phyloP scores from a whole-genome alignment of 2,113 vertebrate genomes.

The Hemicordylus capensis region DNA sequence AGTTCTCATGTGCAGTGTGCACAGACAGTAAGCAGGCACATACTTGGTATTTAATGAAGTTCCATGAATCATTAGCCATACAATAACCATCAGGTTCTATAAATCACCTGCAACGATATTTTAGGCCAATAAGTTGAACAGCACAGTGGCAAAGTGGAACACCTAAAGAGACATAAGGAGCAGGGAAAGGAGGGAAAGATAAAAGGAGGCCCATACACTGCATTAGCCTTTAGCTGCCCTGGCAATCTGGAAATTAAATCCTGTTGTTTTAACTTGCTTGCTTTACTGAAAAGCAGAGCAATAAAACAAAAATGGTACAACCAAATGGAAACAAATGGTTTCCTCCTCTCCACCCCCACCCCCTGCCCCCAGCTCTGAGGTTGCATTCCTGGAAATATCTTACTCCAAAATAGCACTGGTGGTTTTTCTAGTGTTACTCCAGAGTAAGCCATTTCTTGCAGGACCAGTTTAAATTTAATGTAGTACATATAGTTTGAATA shows the following conservation, averaged over 20 bases:
- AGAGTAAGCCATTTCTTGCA: not conserved
- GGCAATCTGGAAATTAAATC: conserved; percentile 58
- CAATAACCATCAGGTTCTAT: conserved; percentile 56
- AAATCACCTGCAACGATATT: conserved; percentile 63
- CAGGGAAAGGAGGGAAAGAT: conserved; percentile 28
- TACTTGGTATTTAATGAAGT: conserved; percentile 73
- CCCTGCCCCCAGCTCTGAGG: conserved; percentile 14
- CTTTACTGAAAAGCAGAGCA: conserved; percentile 63
- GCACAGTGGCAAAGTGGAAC: conserved; percentile 40
- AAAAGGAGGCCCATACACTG: not conserved
- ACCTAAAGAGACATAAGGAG: conserved; percentile 30
- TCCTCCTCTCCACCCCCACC: not conserved
- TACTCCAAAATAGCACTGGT: not conserved
- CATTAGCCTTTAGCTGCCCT: conserved; percentile 36
- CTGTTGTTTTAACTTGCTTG: conserved; percentile 67
- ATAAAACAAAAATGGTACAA: conserved; percentile 57
- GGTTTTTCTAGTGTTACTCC: not conserved
- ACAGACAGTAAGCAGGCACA: conserved; percentile 72
- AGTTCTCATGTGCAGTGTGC: conserved; percentile 72
- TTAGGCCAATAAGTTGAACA: conserved; percentile 28
- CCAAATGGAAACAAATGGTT: too few relatives aligned
- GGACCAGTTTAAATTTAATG: not conserved
- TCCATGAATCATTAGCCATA: conserved; percentile 68
- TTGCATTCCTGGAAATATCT: conserved; percentile 11
- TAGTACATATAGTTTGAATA: conserved; percentile 23